Evolutionary conservation across 2,113 vertebrate species (phyloP), one percentile per base, ranked within the genome.

Genomic region (Tetrao urogallus): DNA sequence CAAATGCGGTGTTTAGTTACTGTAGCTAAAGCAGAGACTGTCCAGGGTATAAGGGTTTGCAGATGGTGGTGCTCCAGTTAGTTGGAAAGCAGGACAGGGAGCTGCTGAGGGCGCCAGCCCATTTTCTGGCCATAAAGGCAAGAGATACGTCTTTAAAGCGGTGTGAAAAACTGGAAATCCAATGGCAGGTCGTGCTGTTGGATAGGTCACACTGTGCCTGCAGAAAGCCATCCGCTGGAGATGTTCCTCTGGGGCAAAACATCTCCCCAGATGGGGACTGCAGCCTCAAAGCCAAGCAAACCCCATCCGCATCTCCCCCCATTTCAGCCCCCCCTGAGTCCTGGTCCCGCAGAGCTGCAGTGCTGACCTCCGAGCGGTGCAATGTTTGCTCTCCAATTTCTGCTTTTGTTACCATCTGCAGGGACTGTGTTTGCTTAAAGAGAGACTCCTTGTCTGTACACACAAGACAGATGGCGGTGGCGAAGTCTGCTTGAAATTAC

Each of bases 21-120:
- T 56, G 81, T 32, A 81, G 81, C 81, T 77, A 81, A 92, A 91
- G 84, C 81, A 91, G 66, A 80, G 86, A 56, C 52, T 52, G 27
- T 34, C 81, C 61, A 21, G 64, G 45, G 24, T 60, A 52, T n/a
- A 93, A 89, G 47, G 82, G 47, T 57, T 91, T 48, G 75, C 82
- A 92, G 88, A 94, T 74, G 82, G 60, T 60, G 71, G n/a, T 21
- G 28, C 36, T 83, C 61, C 70, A 65, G 56, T 36, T 74, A 69
- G 76, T 1, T 69, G 66, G 56, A 74, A 93, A 54, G 40, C 5
- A 24, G 58, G 73, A 82, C 13, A 18, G 86, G 56, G 13, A 58
- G 45, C 32, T 2, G 13, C 40, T 76, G 69, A 61, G n/a, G 66
- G 36, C 11, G 17, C 16, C 17, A 78, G 45, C 21, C 27, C 36